Base-by-base conservation (phyloP, 2,797 vertebrate species). In the Remorina albescens region DNA sequence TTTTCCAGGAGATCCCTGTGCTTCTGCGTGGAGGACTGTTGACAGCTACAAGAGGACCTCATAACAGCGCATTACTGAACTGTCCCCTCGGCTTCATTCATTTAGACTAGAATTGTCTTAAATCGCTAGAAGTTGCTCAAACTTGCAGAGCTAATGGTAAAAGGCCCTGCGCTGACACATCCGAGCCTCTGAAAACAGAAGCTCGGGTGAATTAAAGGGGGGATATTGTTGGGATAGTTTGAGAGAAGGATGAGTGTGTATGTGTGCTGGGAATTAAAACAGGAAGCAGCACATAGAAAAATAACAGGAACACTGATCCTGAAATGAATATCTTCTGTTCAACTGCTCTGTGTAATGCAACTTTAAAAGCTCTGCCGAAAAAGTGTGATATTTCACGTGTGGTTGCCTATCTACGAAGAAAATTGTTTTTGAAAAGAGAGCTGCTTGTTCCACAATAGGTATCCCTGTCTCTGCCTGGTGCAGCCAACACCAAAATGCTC, bases 401-500 rank as follows among this genome's bases (percentile, higher is more conserved):
- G 57, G 72, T 49, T 69, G 44, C 61, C 56, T 19, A 30, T 66
- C 51, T 65, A 16, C 68, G 57, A 57, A 62, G 44, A 65, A 67
- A 53, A 61, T 70, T 46, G 49, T 53, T 77, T 81, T 70, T 39
- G 41, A 69, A 50, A 41, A 63, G 49, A 39, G 41, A 53, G 53
- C 25, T 57, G 15, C 57, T 58, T 61, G 23, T 46, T 42, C 25
- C 3, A 1, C 36, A 23, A n/a, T 23, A 21, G 13, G 32, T 66
- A 12, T 51, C 46, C 49, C 18, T 37, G 15, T 50, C 46, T 70
- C 42, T n/a, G 5, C 46, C 68, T 53, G 47, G 15, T 26, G 46
- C 25, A 71, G 80, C 74, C 60, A 44, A 67, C 75, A 76, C 26
- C 61, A 55, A 84, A 68, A 64, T 4, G 5, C 67, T 49, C 42